A percentile compares a stretch with the other conserved stretches of the same genome.
These are phyloP conservation scores for Euura lappo DNA, from an alignment of 1,140 invertebrate genomes.

Conservation along the genomic window DNA sequence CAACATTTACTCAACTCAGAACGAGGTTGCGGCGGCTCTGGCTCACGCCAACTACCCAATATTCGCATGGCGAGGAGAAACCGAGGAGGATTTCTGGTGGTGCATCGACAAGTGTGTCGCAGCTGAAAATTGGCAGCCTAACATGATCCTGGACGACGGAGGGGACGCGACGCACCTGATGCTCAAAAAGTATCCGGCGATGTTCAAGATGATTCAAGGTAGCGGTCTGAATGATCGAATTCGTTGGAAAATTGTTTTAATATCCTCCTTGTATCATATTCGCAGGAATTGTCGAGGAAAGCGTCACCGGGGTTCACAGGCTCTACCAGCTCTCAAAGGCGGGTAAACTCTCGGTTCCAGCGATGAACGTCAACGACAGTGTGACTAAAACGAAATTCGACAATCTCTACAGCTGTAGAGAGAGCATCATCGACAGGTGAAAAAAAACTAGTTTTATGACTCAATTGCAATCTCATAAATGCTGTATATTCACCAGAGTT, in stretches of 20 bases:
- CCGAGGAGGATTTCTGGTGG: conserved; percentile 99
- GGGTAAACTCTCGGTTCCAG: conserved; percentile 93
- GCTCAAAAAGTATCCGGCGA: conserved; percentile 94
- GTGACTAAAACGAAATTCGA: conserved; percentile 99
- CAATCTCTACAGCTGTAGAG: conserved; percentile 91
- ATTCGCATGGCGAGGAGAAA: conserved; percentile 96
- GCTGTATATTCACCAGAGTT: too few relatives aligned
- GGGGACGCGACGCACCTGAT: conserved; percentile 97
- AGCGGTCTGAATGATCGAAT: conserved; percentile 13
- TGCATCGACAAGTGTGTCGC: conserved; percentile 95
- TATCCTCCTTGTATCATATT: conserved; percentile 21
- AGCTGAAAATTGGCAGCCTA: conserved; percentile 95
- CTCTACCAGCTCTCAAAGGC: conserved; percentile 96
- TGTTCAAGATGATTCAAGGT: conserved; percentile 96
- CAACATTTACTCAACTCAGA: conserved; percentile 98
- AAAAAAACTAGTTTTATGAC: not conserved
- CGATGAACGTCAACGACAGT: conserved; percentile 99
- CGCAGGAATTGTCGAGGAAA: conserved; percentile 95
- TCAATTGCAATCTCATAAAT: too few relatives aligned
- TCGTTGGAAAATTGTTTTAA: not conserved
- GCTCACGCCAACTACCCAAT: conserved; percentile 89
- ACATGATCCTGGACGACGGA: conserved; percentile 98
- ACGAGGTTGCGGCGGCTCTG: conserved; percentile 96
- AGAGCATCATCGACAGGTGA: conserved; percentile 90
- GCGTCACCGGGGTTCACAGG: conserved; percentile 95